These are phyloP conservation scores for Crenuchus spilurus DNA, from an alignment of 2,797 vertebrate genomes.

Conservation along the genomic window DNA sequence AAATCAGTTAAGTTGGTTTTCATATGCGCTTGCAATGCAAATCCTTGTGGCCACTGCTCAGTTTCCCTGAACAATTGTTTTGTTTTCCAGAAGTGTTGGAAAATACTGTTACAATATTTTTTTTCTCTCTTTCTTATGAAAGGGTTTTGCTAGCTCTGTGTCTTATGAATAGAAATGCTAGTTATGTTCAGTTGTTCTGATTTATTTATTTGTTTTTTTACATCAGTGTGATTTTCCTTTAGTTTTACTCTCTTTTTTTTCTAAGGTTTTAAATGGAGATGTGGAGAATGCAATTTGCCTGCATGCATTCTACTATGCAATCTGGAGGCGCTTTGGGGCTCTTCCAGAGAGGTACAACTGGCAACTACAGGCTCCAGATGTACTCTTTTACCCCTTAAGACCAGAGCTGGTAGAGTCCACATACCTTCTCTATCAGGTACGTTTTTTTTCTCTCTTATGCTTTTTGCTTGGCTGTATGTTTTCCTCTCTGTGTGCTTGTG, in stretches of 20 bases:
- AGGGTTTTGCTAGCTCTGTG: too few relatives aligned
- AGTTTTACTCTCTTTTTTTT: not conserved
- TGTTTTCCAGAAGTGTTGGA: not conserved
- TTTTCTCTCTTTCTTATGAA: too few relatives aligned
- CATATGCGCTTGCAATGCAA: not conserved
- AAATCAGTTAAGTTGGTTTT: not conserved
- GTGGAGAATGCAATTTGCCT: constrained; percentile 98
- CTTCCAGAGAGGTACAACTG: constrained; percentile 98
- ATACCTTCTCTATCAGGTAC: constrained; percentile 95
- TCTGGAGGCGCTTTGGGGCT: constrained; percentile 97
- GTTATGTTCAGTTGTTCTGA: not conserved
- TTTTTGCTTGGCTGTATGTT: not conserved
- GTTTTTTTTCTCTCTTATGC: not conserved
- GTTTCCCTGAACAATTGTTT: not conserved
- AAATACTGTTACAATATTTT: not conserved
- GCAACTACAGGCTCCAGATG: constrained; percentile 95
- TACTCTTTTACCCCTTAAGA: constrained; percentile 94
- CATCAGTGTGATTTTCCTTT: not conserved
- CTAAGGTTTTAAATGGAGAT: constrained; percentile 93
- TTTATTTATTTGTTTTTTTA: too few relatives aligned
- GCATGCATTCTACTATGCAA: constrained; percentile 98
- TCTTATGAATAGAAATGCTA: not conserved
- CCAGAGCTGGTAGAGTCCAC: constrained; percentile 97
- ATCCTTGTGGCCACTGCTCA: not conserved
- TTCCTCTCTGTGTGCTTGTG: not conserved